A percentile compares a stretch with the other conserved stretches of the same genome.
Evolutionary conservation across 2,113 vertebrate genomes (phyloP).

Genomic region (Serilophus lunatus): DNA sequence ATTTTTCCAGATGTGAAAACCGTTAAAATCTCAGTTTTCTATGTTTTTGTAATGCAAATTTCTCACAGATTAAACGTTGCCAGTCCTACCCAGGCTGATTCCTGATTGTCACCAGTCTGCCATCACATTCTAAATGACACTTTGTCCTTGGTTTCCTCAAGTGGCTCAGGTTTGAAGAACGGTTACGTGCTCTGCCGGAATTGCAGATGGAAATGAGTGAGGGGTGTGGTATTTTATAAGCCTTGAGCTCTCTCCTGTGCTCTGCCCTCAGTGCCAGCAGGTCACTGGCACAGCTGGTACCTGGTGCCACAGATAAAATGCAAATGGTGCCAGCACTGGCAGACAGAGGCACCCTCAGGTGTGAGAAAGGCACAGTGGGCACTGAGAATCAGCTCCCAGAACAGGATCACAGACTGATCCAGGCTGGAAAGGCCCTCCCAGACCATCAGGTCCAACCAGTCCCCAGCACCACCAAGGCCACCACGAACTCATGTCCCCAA

Average conservation of each 20-base stretch:
- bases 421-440: not conserved
- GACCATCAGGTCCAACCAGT: rapidly evolving
- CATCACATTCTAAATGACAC: not conserved
- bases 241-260: not conserved
- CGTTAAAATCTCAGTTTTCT: not conserved
- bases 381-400: rapidly evolving
- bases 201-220: not conserved
- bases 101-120: not conserved
- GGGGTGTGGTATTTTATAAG: too few relatives aligned
- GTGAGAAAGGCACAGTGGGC: rapidly evolving
- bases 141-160: not conserved
- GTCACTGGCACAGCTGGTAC: not conserved
- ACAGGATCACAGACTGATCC: rapidly evolving
- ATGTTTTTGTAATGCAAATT: not conserved
- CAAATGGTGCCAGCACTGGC: rapidly evolving
- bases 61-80: not conserved
- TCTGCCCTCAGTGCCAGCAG: not conserved
- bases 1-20: not conserved
- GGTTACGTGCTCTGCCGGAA: rapidly evolving
- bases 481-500: rapidly evolving
- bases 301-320: not conserved
- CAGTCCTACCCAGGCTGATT: not conserved
- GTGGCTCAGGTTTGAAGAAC: rapidly evolving
- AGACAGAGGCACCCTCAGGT: not conserved
- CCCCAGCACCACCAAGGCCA: not conserved